These are phyloP conservation scores for Upupa epops DNA, from an alignment of 2,113 vertebrate genomes.

Conservation along the genomic window DNA sequence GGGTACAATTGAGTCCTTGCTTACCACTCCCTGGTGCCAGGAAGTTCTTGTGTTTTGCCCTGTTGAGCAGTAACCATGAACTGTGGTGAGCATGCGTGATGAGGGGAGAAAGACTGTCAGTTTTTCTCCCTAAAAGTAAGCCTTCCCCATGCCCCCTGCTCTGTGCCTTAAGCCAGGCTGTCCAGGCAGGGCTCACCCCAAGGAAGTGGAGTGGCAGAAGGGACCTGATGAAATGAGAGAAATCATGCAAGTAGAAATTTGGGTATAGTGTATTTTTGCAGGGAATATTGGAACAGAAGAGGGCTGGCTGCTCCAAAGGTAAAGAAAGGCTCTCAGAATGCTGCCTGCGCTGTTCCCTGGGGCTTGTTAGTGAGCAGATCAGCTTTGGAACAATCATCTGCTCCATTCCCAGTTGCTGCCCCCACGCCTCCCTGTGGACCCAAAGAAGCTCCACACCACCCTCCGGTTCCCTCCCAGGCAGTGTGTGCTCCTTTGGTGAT, in stretches of 20 bases:
- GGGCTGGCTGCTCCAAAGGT: neutral
- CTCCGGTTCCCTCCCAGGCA: neutral
- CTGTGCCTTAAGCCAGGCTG: neutral
- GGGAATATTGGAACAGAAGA: neutral
- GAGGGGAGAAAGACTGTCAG: neutral
- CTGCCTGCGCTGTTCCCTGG: rapidly evolving
- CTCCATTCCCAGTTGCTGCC: neutral
- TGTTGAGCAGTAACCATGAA: neutral
- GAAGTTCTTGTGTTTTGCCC: neutral
- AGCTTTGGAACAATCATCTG: neutral
- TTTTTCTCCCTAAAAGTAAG: neutral
- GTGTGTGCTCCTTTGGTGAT: neutral
- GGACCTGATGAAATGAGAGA: neutral
- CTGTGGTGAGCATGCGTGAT: rapidly evolving
- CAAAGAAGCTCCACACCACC: neutral
- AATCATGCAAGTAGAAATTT: neutral
- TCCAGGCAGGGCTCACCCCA: rapidly evolving
- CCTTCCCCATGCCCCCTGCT: neutral
- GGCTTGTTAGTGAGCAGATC: neutral
- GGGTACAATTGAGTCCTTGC: neutral
- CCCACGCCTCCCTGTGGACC: neutral
- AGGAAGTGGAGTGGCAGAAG: neutral
- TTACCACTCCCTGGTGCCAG: neutral
- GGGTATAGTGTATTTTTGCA: neutral
- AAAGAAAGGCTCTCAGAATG: neutral